Base-by-base conservation (phyloP, 2,113 vertebrate genomes). In the Alligator sinensis region DNA sequence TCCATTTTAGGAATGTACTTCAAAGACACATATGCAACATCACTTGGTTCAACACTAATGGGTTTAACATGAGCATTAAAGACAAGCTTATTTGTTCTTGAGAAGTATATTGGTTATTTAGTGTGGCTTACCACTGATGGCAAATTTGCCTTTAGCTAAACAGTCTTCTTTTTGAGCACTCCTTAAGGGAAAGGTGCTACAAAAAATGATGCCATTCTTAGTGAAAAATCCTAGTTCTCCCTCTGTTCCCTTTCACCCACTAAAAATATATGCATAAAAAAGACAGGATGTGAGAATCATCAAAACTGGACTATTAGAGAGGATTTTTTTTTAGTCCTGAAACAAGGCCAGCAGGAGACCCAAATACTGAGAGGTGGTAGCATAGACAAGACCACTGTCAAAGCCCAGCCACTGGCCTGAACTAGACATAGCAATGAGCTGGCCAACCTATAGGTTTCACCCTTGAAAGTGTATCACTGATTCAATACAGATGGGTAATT, bases 1-100 rank as follows among this genome's bases (percentile, higher is more conserved):
- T 60, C 91, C 88, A 57, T 85, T 90, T 92, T 87, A 86, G 88
- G 92, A 95, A 94, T 85, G 77, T 58, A 54, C 86, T 91, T 76
- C 60, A 83, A 88, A 90, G 91, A 54, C 2, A 18, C n/a, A 38
- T 0, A 14, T 70, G 77, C 76, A 80, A 82, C 62, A 81, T 21
- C 4, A 93, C 30, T 30, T 64, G 79, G 64, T n/a, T 76, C 0
- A 1, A 68, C 63, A 86, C 91, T 62, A 1, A 25, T 47, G 88
- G 21, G 79, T n/a, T 15, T 47, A 88, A 94, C 30, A 76, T 19
- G 21, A 59, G 76, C 59, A 77, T 70, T 57, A 28, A 91, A 92
- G 77, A 70, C 17, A 54, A 70, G 10, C 10, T 34, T 80, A 54
- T 16, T 2, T 10, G 10, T 30, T 81, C 76, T 92, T 58, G 79